phyloP scores from a whole-genome alignment of 2,113 vertebrate genomes.

The Sceloporus undulatus region DNA sequence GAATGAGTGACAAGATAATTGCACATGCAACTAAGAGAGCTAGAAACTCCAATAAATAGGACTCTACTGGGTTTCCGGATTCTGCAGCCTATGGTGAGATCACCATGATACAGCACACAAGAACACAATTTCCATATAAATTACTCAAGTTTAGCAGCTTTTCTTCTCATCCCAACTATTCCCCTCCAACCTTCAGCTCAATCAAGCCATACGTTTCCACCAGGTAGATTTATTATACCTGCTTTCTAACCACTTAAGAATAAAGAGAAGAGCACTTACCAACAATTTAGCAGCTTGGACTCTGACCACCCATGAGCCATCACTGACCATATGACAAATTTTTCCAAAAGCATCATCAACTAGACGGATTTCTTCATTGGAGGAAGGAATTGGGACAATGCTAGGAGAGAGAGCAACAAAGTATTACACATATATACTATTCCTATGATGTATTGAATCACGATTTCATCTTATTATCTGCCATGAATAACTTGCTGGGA shows the following conservation, averaged over 20 bases:
- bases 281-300: constrained; percentile 95
- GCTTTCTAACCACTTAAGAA: neutral
- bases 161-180: neutral
- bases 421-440: too few species aligned
- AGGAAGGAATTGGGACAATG: constrained; percentile 96
- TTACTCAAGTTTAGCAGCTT: neutral
- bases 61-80: too few species aligned
- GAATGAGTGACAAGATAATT: too few species aligned
- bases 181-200: too few species aligned
- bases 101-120: neutral
- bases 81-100: neutral
- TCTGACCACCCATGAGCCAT: constrained; percentile 96
- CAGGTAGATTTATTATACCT: too few species aligned
- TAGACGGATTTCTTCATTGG: constrained; percentile 96
- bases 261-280: constrained; percentile 78
- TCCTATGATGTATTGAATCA: too few species aligned
- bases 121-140: neutral
- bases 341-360: constrained; percentile 97
- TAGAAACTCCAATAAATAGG: too few species aligned
- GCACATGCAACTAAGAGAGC: too few species aligned
- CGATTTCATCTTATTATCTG: too few species aligned
- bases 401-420: constrained; percentile 66
- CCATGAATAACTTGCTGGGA: too few species aligned
- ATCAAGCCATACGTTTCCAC: too few species aligned
- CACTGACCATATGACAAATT: constrained; percentile 97